Conservation (phyloP, 1,140 invertebrate genomes). For the Euborellia annulipes region DNA sequence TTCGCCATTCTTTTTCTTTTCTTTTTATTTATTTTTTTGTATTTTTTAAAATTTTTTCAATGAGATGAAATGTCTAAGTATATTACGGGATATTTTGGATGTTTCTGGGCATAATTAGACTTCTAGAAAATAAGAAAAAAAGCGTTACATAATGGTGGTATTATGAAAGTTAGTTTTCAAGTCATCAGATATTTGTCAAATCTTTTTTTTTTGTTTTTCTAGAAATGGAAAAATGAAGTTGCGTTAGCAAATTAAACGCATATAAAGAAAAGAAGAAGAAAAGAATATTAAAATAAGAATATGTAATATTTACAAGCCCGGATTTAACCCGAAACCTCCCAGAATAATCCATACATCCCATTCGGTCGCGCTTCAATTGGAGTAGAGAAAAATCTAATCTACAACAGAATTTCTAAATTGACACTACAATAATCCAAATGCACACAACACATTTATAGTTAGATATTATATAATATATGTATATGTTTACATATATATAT, state of each 20-base stretch:
- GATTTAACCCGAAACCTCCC: conserved; percentile 5
- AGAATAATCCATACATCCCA: conserved; percentile 12
- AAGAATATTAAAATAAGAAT: too few species aligned
- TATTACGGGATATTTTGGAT: conserved; percentile 9
- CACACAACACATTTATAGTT: conserved; percentile 20
- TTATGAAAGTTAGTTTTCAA: too few species aligned
- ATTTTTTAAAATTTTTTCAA: not conserved
- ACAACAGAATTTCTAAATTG: not conserved
- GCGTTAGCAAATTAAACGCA: too few species aligned
- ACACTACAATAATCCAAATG: conserved; percentile 2
- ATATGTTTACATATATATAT: too few species aligned
- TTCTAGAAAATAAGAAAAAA: too few species aligned
- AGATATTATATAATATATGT: conserved; percentile 6
- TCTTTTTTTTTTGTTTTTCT: too few species aligned
- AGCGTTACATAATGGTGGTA: too few species aligned
- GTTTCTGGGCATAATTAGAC: conserved; percentile 10
- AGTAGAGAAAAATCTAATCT: not conserved
- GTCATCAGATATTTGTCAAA: not conserved
- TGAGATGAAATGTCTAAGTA: conserved; percentile 5
- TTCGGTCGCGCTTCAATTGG: too few species aligned
- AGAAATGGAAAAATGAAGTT: not conserved
- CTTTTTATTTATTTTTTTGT: conserved; percentile 4
- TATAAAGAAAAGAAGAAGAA: too few species aligned
- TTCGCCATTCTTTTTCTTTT: conserved; percentile 10
- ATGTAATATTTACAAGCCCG: conserved; percentile 9